Conservation (phyloP, 1,140 invertebrate species). For the Drosophila ogumai region DNA sequence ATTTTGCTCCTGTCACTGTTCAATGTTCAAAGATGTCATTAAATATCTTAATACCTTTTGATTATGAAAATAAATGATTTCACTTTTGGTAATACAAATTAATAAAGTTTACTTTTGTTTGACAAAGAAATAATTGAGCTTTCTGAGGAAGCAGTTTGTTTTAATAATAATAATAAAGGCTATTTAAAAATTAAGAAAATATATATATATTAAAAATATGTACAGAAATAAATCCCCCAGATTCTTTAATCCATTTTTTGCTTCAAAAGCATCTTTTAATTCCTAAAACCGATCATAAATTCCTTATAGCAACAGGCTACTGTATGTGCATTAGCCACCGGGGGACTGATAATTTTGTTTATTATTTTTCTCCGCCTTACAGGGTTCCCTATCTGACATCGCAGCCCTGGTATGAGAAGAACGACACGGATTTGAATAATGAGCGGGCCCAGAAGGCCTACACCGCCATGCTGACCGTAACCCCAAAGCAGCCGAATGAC, state of each 20-base stretch:
- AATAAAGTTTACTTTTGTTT: neutral
- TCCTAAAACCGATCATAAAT: neutral
- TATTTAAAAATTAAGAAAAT: too few species aligned
- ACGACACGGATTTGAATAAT: constrained; percentile 93
- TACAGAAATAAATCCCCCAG: too few species aligned
- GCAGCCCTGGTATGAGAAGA: constrained; percentile 93
- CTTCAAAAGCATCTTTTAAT: neutral
- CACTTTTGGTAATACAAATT: neutral
- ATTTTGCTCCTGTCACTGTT: neutral
- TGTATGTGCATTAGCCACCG: neutral
- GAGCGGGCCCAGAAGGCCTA: constrained; percentile 94
- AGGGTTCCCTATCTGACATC: constrained; percentile 77
- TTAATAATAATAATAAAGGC: neutral
- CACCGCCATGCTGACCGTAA: constrained; percentile 96
- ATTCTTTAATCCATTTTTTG: too few species aligned
- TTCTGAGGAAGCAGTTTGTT: neutral
- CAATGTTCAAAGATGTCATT: neutral
- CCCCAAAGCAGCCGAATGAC: constrained; percentile 91
- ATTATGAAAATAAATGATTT: neutral
- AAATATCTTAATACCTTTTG: neutral
- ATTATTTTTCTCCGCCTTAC: constrained; percentile 22
- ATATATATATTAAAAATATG: too few species aligned
- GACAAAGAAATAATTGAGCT: too few species aligned
- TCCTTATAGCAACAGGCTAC: neutral
- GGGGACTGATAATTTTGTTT: constrained; percentile 2